Evolutionary conservation across 2,113 vertebrate species (phyloP).

Genomic region (Cochlearius cochlearius): DNA sequence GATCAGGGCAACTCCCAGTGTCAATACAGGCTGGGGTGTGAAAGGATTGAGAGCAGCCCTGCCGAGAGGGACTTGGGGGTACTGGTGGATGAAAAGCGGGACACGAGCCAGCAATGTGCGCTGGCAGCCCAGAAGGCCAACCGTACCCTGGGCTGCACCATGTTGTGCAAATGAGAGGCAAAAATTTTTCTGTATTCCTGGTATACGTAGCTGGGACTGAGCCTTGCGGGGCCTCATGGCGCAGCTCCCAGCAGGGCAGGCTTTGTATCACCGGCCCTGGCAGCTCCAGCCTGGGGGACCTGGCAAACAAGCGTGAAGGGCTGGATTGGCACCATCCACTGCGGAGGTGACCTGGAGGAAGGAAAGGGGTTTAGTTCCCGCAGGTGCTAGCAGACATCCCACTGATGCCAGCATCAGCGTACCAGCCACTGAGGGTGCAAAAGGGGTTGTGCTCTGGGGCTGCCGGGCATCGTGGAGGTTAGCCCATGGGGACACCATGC

Average conservation of each 20-base stretch:
- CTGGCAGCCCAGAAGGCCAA: no score
- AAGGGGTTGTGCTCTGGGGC: neutral
- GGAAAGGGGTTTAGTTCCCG: neutral
- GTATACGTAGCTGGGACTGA: neutral
- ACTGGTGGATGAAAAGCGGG: no score
- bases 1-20: rapidly evolving
- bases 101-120: no score
- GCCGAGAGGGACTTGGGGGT: no score
- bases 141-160: no score
- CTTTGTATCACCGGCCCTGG: neutral
- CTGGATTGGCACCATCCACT: neutral
- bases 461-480: neutral
- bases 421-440: neutral
- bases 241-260: neutral
- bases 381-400: neutral
- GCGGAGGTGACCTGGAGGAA: neutral
- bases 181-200: neutral
- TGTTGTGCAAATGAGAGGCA: neutral
- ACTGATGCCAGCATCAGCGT: neutral
- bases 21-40: no score
- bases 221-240: neutral
- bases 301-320: neutral
- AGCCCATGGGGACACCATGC: neutral
- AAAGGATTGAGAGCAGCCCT: no score
- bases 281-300: neutral